Conservation (phyloP, 2,888 invertebrate species). For the Ormyrus nitidulus region DNA sequence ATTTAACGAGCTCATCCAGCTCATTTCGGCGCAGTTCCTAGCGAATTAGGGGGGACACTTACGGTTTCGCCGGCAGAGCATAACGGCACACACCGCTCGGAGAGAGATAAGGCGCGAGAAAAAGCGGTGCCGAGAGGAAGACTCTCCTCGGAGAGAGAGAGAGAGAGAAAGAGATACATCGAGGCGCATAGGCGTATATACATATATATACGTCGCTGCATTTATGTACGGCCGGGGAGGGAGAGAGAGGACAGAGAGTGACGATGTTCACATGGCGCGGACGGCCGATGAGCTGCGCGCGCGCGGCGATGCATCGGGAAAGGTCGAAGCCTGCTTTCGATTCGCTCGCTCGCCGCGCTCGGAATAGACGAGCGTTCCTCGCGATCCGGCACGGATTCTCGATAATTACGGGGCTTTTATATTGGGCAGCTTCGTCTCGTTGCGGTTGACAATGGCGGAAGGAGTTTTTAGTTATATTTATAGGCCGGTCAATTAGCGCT, state of each 20-base stretch:
- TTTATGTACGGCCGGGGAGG: not conserved
- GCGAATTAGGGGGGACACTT: slow-evolving; percentile 44
- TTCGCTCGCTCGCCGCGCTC: slow-evolving; percentile 15
- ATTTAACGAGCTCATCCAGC: slow-evolving; percentile 19
- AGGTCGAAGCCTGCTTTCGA: slow-evolving; percentile 30
- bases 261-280: not conserved
- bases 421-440: not conserved
- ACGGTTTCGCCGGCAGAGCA: slow-evolving; percentile 4
- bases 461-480: no score
- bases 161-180: no score
- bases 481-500: no score
- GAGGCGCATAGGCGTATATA: no score
- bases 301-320: slow-evolving; percentile 4
- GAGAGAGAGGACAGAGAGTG: not conserved
- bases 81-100: no score
- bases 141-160: no score
- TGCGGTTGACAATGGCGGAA: not conserved
- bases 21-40: slow-evolving; percentile 25
- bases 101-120: not conserved
- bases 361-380: slow-evolving; percentile 10
- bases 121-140: no score
- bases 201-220: not conserved
- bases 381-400: slow-evolving; percentile 11
- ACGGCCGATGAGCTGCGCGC: not conserved
- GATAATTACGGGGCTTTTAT: slow-evolving; percentile 12